Evolutionary conservation across 2,888 invertebrate species (phyloP), one percentile per base, ranked within the genome.

Genomic region (Acanthoscelides obtectus): DNA sequence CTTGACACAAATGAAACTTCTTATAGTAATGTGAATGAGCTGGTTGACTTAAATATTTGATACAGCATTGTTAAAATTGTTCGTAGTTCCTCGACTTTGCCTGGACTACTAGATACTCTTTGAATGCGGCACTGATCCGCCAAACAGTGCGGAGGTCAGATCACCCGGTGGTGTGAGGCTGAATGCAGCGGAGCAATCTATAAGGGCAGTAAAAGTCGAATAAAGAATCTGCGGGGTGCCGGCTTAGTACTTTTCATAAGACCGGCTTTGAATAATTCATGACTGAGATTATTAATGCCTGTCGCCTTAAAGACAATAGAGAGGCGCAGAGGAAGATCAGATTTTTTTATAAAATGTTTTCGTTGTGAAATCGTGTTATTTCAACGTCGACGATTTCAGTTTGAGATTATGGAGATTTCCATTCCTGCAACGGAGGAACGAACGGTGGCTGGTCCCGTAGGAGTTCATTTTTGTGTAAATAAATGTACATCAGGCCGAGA

Each of bases 251-350:
- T 77, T 79, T 77, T 78, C 80, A 78, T 77, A 78, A 77, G 79
- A 80, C 80, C 74, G 74, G 69, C 72, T 74, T 80, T 82, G 81
- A 80, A 82, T 82, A 79, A 82, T 82, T 82, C 82, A 82, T 81
- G 78, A 76, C 70, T 72, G 69, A 82, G 81, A 81, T 81, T 82
- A 81, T 81, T 82, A 81, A 82, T 81, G 80, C 79, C 21, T 45
- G 45, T 73, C 78, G 79, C 79, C 78, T 78, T 80, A 45, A 80
- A 80, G 79, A 80, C 81, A 81, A 81, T 79, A 78, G 8, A 45
- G 45, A 45, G 45, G 17, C 45, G 45, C 6, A 45, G 12, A 45
- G 45, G 45, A 45, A 45, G 45, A 45, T 4, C 17, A 45, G 45
- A 45, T 45, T 45, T 45, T 25, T 45, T 45, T 45, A 17, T 45